Conservation (phyloP, 2,797 vertebrate genomes). For the Orestias chungarensis region DNA sequence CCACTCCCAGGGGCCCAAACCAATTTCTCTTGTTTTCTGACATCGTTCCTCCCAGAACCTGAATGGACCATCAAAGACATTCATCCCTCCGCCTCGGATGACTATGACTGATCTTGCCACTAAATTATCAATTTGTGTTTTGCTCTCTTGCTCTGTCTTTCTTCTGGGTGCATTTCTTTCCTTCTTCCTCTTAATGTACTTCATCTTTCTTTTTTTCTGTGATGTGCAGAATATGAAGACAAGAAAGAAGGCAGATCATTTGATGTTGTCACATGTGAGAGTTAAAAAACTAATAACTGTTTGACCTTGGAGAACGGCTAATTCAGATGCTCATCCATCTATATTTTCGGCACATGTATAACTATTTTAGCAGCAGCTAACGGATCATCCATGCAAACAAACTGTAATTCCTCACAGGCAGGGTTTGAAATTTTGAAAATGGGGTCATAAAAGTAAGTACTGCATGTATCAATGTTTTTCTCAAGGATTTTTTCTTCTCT, state of each 20-base stretch:
- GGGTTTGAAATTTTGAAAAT: constrained; percentile 18
- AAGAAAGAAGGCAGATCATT: constrained; percentile 89
- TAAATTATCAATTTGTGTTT: constrained; percentile 99
- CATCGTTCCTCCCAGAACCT: constrained; percentile 92
- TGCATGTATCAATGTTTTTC: neutral
- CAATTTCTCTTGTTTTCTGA: constrained; percentile 99
- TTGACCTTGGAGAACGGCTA: constrained; percentile 99
- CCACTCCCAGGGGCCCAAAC: constrained; percentile 93
- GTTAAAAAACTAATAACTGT: constrained; percentile 96
- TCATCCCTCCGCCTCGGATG: constrained; percentile 98
- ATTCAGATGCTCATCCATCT: constrained; percentile 97
- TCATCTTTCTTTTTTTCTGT: constrained; percentile 75
- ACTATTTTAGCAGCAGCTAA: constrained; percentile 89
- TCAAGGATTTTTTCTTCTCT: neutral
- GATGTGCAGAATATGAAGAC: constrained; percentile 99
- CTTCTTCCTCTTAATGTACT: constrained; percentile 59
- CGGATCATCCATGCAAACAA: constrained; percentile 86
- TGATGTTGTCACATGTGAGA: constrained; percentile 92
- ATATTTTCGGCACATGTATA: constrained; percentile 87
- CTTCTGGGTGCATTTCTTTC: constrained; percentile 27
- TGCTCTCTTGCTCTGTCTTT: constrained; percentile 62
- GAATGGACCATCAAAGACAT: constrained; percentile 98
- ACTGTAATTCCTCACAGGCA: constrained; percentile 32
- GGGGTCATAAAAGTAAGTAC: neutral
- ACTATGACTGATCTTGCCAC: constrained; percentile 98